Conservation (phyloP, 64 coral and sea anemone genomes). For the Stichodactyla helianthus region DNA sequence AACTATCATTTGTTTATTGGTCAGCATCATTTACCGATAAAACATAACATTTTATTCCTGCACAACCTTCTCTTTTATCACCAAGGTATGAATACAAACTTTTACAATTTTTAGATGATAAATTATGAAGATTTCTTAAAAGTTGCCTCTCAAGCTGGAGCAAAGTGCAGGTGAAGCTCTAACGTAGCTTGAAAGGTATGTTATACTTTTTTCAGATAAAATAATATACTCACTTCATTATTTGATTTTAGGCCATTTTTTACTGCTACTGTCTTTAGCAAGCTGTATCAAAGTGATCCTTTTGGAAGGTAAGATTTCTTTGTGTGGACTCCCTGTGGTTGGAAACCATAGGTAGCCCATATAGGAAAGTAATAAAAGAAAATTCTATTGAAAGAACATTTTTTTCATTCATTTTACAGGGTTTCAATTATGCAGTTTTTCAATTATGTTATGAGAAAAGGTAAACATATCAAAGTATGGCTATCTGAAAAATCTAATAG, state of each 20-base stretch:
- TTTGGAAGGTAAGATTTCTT: constrained; percentile 72
- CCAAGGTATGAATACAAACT: not conserved
- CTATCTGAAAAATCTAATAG: not conserved
- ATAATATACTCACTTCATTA: not conserved
- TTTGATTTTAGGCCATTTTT: constrained; percentile 67
- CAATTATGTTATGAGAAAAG: constrained; percentile 99
- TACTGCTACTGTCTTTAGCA: constrained; percentile 93
- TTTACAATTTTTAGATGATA: constrained; percentile 84
- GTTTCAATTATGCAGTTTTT: constrained; percentile 99
- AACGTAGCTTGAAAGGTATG: not conserved
- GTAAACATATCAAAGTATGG: constrained; percentile 20
- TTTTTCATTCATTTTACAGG: constrained; percentile 21
- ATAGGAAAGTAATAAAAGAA: not conserved
- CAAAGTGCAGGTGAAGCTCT: constrained; percentile 69
- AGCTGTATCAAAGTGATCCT: constrained; percentile 89
- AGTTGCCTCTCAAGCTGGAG: constrained; percentile 76
- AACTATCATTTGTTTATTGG: too few species aligned
- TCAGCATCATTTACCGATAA: too few species aligned
- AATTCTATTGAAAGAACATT: not conserved
- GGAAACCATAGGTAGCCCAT: not conserved
- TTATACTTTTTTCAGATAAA: not conserved
- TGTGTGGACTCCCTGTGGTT: not conserved
- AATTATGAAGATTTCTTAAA: constrained; percentile 98
- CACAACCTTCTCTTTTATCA: too few species aligned
- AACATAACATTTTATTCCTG: too few species aligned